These are phyloP conservation scores for Chamaetylas fuelleborni DNA, from an alignment of 2,113 vertebrate genomes.

Conservation along the genomic window DNA sequence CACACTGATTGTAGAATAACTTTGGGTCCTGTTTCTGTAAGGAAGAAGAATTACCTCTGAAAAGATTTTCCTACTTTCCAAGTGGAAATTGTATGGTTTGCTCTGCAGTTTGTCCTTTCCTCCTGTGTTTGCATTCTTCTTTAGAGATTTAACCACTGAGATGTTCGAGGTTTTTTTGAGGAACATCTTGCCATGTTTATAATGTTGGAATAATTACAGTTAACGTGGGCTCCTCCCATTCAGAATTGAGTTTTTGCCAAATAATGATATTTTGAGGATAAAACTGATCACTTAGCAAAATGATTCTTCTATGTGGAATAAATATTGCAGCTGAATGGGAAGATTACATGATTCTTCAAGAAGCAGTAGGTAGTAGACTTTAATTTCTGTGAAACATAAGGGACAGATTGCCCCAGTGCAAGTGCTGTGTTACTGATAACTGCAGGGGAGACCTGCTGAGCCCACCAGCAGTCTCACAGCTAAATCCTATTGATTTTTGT, in stretches of 20 bases:
- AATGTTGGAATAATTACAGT: not conserved
- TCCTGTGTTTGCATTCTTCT: not conserved
- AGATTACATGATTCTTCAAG: not conserved
- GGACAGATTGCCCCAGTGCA: not conserved
- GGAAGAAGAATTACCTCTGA: slow-evolving; percentile 5
- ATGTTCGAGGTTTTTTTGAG: not conserved
- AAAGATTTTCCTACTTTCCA: slow-evolving; percentile 14
- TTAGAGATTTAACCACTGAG: not conserved
- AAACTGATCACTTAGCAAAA: not conserved
- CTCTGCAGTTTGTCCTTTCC: not conserved
- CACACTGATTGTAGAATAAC: not conserved
- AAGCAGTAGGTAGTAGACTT: not conserved
- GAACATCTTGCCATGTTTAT: not conserved
- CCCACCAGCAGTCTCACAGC: not conserved
- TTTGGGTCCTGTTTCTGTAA: slow-evolving; percentile 3
- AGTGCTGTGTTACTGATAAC: not conserved
- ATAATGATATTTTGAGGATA: not conserved
- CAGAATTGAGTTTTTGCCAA: not conserved
- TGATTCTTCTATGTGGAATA: not conserved
- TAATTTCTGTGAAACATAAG: not conserved
- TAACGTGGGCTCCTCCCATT: not conserved
- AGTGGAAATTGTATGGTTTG: not conserved
- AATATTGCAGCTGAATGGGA: not conserved
- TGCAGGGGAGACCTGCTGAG: not conserved
- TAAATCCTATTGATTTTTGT: not conserved